These are phyloP conservation scores for Tiphia femorata DNA, from an alignment of 2,888 invertebrate genomes.

Conservation along the genomic window DNA sequence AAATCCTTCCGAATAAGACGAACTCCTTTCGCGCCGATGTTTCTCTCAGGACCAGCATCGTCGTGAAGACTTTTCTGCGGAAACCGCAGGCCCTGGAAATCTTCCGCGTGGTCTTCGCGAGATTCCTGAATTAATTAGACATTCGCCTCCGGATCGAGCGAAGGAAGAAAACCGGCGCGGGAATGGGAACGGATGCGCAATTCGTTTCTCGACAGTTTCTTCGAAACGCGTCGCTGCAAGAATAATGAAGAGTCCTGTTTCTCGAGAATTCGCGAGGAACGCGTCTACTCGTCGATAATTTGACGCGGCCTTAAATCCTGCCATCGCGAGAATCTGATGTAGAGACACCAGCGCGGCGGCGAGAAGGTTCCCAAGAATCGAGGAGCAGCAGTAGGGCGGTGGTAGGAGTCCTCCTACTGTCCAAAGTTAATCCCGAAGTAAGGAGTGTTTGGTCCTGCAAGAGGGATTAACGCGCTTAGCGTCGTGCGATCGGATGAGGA, in stretches of 20 bases:
- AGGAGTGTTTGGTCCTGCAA: slow-evolving; percentile 52
- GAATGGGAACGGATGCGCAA: slow-evolving; percentile 1
- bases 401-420: no score
- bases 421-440: slow-evolving; percentile 55
- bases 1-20: slow-evolving; percentile 4
- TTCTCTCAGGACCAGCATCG: no score
- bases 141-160: slow-evolving; percentile 8
- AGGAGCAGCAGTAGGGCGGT: slow-evolving; percentile 24
- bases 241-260: neutral
- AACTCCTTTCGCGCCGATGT: no score
- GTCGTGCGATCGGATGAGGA: slow-evolving; percentile 7
- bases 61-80: slow-evolving; percentile 9
- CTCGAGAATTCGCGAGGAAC: neutral
- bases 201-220: slow-evolving; percentile 2
- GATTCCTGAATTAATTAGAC: slow-evolving; percentile 24
- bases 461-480: slow-evolving; percentile 49
- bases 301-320: neutral
- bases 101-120: slow-evolving; percentile 7
- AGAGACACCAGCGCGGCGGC: neutral
- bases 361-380: slow-evolving; percentile 24
- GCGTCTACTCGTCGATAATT: no score
- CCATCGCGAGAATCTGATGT: neutral
- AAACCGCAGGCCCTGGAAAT: slow-evolving; percentile 3
- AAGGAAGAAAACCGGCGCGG: neutral
- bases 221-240: slow-evolving; percentile 1